Evolutionary conservation across 2,113 vertebrate species (phyloP), one percentile per base, ranked within the genome.

Genomic region (Antennarius striatus): DNA sequence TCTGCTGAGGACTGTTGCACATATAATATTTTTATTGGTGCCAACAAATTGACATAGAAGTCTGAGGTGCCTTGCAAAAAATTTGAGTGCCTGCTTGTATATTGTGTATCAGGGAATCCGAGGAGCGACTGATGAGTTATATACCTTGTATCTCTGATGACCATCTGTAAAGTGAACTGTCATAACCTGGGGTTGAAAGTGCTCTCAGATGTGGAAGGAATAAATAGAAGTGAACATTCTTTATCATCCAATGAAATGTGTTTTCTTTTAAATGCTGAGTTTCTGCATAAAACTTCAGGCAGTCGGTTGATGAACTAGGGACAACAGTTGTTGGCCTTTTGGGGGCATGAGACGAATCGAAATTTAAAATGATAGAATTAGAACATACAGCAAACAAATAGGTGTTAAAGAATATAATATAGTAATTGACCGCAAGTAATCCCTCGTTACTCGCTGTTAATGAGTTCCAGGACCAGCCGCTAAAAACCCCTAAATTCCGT

Each of bases 1-100:
- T 76, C 83, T 86, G 83, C 79, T 79, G 79, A 82, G 17, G 59
- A 77, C 54, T 68, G 81, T 82, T 80, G 77, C 70, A 80, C 83
- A 79, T 59, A 17, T 63, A 61, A 46, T 75, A 43, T 80, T 81
- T 87, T 68, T 73, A 69, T 84, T 71, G 62, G 71, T 83, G 79
- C 71, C 73, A 75, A 82, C 76, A 80, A 48, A 64, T 40, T 65
- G 50, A 80, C 53, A 55, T 29, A 32, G 45, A 58, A 17, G 56
- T 71, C 65, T 68, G 54, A 73, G 82, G 75, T 81, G 82, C 80
- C 84, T 88, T 85, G 60, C 40, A 66, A 71, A 67, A 67, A 74
- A 61, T 49, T 56, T 61, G 72, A 81, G 69, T 22, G 0, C 63
- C 67, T 40, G 52, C 72, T 77, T 65, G 1, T 63, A 56, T 5